A percentile compares a stretch with the other conserved stretches of the same genome.
phyloP scores from a whole-genome alignment of 1,140 invertebrate species.

The Yoshiicerus persimilis region DNA sequence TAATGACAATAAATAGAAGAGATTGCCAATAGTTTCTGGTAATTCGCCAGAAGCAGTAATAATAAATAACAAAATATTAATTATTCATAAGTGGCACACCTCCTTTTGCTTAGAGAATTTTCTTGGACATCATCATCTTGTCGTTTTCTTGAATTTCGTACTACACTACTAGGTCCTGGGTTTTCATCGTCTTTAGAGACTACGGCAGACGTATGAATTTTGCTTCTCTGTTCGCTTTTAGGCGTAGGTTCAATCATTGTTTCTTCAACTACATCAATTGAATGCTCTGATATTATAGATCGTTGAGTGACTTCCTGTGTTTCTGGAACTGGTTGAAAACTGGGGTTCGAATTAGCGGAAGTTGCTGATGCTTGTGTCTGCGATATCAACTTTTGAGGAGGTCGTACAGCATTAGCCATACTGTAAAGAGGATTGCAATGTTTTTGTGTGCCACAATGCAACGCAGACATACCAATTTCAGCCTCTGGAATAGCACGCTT shows the following conservation, averaged over 20 bases:
- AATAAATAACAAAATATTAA: neutral
- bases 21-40: too few species aligned
- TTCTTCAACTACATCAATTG: neutral
- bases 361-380: neutral
- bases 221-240: neutral
- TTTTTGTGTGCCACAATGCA: slow-evolving; percentile 63
- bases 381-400: neutral
- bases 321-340: neutral
- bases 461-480: slow-evolving; percentile 67
- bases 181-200: neutral
- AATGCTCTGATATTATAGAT: neutral
- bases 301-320: neutral
- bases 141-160: neutral
- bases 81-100: neutral
- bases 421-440: slow-evolving; percentile 64
- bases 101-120: neutral
- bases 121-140: neutral
- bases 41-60: neutral
- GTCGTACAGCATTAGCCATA: neutral
- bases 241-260: neutral
- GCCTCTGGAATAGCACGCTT: slow-evolving; percentile 64
- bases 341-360: neutral
- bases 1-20: neutral
- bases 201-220: neutral
- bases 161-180: neutral